Base-by-base conservation (phyloP, 1,140 invertebrate species). In the Gryllus bimaculatus region DNA sequence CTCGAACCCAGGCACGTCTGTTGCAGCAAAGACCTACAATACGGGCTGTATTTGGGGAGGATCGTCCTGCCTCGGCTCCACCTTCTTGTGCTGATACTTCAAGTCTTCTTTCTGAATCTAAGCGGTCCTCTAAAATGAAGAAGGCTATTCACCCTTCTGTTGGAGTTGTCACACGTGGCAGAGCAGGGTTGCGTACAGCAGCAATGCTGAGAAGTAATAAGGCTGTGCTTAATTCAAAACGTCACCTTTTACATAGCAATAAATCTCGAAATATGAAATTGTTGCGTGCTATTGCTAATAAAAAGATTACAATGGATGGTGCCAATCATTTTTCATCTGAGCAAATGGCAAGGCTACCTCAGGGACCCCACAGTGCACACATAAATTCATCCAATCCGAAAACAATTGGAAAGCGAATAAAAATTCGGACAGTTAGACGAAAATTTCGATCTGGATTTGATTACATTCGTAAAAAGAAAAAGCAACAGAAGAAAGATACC, bases 391-490 rank as follows among this genome's bases (percentile, higher is more conserved):
- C 20, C 18, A 48, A 26, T 21, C 4, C 76, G n/a, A 47, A 1
- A 8, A 47, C 21, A 21, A 8, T 48, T 13, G 86, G 77, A 88
- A 88, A 88, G 77, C 81, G 83, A 48, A 84, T 86, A 74, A 90
- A 89, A 82, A 83, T 89, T 8, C 86, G 87, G 79, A 88, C 86
- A 66, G 87, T 88, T 8, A 85, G 91, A 21, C 85, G 91, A 49
- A 89, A 91, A 85, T 88, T 92, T 80, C 90, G 91, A 78, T 92
- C 92, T 8, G 93, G 95, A 7, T 96, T 96, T 85, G 95, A 96
- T 87, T 96, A 95, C 80, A 95, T 96, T 74, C 86, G 94, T 15
- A 95, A 95, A 82, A 95, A 96, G 88, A 96, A 96, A 84, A 93
- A 91, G 80, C 86, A 88, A 5, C 81, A 87, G 66, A 86, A 81